phyloP scores from a whole-genome alignment of 2,797 vertebrate genomes.

The Simalia tracyae region DNA sequence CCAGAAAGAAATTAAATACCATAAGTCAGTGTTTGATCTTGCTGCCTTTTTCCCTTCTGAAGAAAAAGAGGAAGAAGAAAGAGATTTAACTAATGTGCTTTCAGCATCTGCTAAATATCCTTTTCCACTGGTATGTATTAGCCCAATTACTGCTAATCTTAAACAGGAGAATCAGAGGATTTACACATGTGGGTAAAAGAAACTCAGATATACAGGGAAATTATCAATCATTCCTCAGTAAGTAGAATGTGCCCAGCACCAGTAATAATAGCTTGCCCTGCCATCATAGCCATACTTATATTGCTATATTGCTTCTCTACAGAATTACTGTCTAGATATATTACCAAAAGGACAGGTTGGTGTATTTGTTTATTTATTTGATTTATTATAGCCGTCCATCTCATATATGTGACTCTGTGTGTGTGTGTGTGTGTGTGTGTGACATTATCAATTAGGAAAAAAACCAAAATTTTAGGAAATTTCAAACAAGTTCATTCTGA shows the following conservation, averaged over 20 bases:
- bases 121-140: conserved; percentile 32
- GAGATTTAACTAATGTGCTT: conserved; percentile 13
- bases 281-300: neutral
- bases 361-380: no score
- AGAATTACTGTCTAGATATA: neutral
- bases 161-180: neutral
- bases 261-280: neutral
- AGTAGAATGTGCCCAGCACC: neutral
- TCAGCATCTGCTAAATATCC: conserved; percentile 6
- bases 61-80: conserved; percentile 29
- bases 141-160: neutral
- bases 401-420: neutral
- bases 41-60: neutral
- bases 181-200: neutral
- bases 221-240: neutral
- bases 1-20: neutral
- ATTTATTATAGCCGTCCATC: no score
- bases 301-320: neutral
- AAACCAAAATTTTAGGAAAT: neutral
- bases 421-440: no score
- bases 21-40: neutral
- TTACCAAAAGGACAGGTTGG: neutral
- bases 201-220: neutral
- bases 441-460: neutral
- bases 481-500: neutral